These are phyloP conservation scores for Sarcophaga peregrina DNA, from an alignment of 1,140 invertebrate species.

Conservation along the genomic window DNA sequence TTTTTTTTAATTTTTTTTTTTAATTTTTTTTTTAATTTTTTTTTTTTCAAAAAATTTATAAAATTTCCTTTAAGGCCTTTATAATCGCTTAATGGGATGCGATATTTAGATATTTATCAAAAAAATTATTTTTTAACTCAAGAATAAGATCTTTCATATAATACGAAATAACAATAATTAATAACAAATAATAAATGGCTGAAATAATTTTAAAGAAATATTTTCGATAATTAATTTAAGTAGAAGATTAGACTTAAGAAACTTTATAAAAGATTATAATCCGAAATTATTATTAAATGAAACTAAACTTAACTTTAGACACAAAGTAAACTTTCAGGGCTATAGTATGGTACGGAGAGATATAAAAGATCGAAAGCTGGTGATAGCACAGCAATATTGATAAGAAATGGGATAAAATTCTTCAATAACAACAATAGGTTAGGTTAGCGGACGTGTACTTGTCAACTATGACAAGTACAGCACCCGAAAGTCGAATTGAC, in stretches of 20 bases:
- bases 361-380: background rate
- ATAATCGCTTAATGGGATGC: no score
- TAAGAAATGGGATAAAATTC: constrained; percentile 22
- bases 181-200: background rate
- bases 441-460: no score
- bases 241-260: background rate
- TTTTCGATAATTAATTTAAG: constrained; percentile 9
- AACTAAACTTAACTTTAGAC: background rate
- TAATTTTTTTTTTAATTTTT: no score
- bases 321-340: background rate
- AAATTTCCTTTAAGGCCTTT: no score
- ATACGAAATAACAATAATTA: no score
- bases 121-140: no score
- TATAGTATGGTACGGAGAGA: constrained; percentile 1
- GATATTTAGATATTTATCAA: no score
- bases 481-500: no score
- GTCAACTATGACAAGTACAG: no score
- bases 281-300: background rate
- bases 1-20: no score
- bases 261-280: background rate
- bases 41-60: no score
- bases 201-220: background rate
- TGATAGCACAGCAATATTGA: constrained; percentile 18
- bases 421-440: background rate
- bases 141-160: no score